Percentiles rank a stretch among this genome's conserved stretches.
phyloP scores from a whole-genome alignment of 2,113 vertebrate genomes.

The Columbina picui region DNA sequence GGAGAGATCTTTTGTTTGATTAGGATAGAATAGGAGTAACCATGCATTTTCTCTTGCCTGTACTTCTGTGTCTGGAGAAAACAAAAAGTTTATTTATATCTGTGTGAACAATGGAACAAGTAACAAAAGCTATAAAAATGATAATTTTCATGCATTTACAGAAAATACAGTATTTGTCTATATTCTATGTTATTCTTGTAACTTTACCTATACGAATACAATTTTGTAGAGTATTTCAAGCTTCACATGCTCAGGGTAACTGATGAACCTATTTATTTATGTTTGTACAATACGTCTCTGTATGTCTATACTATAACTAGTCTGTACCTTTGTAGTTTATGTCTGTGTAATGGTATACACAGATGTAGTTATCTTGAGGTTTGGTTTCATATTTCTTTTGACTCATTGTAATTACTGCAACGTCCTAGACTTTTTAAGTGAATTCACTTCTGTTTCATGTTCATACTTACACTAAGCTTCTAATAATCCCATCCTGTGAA shows the following conservation, averaged over 20 bases:
- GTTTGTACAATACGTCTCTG: fast-evolving
- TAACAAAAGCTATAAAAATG: neutral
- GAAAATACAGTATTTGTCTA: neutral
- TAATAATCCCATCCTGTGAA: neutral
- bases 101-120: neutral
- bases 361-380: neutral
- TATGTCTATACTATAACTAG: neutral
- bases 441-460: neutral
- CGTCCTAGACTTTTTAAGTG: neutral
- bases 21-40: neutral
- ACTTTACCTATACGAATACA: neutral
- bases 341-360: neutral
- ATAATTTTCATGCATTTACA: neutral
- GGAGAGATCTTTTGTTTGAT: neutral
- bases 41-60: neutral
- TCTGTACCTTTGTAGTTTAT: neutral
- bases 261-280: neutral
- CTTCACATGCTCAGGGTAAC: neutral
- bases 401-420: neutral
- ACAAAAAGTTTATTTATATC: neutral
- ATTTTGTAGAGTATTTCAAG: neutral
- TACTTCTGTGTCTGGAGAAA: neutral
- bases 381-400: neutral
- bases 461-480: neutral
- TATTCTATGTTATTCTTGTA: neutral